Evolutionary conservation across 2,888 invertebrate genomes (phyloP).

Genomic region (Drosophila kanekoi): DNA sequence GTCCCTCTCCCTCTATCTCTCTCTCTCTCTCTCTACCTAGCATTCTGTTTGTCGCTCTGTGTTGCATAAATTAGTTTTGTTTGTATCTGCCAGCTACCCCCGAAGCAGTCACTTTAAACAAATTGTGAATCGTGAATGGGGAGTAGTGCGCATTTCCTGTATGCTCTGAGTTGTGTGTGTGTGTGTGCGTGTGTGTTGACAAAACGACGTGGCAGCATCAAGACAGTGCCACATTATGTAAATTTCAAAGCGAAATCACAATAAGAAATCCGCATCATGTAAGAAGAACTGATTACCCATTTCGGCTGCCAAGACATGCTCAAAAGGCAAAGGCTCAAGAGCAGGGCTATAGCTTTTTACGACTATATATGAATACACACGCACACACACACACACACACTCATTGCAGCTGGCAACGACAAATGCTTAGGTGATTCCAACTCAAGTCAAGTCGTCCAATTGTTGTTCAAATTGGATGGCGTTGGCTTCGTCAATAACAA

Average conservation of each 20-base stretch:
- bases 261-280: constrained; percentile 66
- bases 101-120: constrained; percentile 61
- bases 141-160: constrained; percentile 73
- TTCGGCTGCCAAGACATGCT: constrained; percentile 41
- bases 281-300: constrained; percentile 60
- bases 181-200: constrained; percentile 50
- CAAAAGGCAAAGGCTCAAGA: constrained; percentile 45
- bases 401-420: constrained; percentile 37
- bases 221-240: constrained; percentile 65
- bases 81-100: constrained; percentile 58
- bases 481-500: constrained; percentile 46
- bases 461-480: constrained; percentile 61
- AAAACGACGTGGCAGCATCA: constrained; percentile 58
- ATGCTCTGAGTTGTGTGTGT: constrained; percentile 18
- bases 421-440: constrained; percentile 35
- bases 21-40: constrained; percentile 21
- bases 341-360: constrained; percentile 51
- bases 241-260: constrained; percentile 69
- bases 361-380: constrained; percentile 27
- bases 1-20: constrained; percentile 23
- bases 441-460: constrained; percentile 53
- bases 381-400: constrained; percentile 1
- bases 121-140: constrained; percentile 62
- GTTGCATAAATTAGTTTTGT: constrained; percentile 74
- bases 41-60: constrained; percentile 24